Conservation (phyloP, 2,113 vertebrate species). For the Sturnira hondurensis region DNA sequence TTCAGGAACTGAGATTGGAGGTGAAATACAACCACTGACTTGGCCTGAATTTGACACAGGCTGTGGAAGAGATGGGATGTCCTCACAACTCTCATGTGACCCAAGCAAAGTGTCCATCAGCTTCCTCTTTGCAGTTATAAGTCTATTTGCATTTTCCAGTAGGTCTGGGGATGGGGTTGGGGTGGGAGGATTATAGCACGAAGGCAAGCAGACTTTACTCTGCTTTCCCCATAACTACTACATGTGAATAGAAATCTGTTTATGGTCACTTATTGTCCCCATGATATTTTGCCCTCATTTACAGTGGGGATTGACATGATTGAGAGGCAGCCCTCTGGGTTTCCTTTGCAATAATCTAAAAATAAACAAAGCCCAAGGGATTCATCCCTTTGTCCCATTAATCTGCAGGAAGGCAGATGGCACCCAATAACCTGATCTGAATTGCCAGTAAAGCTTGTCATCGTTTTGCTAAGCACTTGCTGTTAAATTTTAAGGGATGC, state of each 20-base stretch:
- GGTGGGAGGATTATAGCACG: neutral
- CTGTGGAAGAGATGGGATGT: neutral
- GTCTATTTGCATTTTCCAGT: neutral
- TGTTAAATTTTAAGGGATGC: conserved; percentile 15
- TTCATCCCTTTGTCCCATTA: conserved; percentile 53
- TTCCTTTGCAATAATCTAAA: conserved; percentile 50
- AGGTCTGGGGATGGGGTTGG: no score
- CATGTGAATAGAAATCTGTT: neutral
- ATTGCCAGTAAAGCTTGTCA: conserved; percentile 54
- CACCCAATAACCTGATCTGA: conserved; percentile 64
- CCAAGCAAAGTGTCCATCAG: neutral
- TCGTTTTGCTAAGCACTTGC: conserved; percentile 51
- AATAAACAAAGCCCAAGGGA: conserved; percentile 65
- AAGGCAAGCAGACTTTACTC: neutral
- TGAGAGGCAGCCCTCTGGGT: neutral
- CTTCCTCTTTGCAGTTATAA: neutral
- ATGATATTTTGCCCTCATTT: conserved; percentile 22
- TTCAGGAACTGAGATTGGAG: neutral
- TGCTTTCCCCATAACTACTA: neutral
- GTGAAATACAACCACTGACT: neutral
- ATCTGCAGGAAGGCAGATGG: conserved; percentile 70
- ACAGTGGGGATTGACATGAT: neutral
- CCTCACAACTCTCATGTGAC: neutral
- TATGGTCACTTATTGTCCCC: neutral
- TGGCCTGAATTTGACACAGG: neutral